phyloP scores from a whole-genome alignment of 2,888 invertebrate species.

The Notodonta ziczac region DNA sequence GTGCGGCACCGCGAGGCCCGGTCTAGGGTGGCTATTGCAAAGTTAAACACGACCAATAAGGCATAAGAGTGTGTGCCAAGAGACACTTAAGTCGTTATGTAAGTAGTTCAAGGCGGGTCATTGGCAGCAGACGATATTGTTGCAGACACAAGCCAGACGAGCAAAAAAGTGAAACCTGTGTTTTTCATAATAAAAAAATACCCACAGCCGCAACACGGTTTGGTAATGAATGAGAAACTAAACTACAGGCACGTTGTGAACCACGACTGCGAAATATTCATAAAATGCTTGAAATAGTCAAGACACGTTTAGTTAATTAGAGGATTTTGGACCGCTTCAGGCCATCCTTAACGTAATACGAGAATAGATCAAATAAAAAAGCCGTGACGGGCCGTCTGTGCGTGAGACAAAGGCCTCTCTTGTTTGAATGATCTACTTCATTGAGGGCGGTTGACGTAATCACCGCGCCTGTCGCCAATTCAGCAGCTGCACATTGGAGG shows the following conservation, averaged over 20 bases:
- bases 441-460: constrained; percentile 32
- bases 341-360: constrained; percentile 12
- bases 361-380: constrained; percentile 14
- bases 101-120: constrained; percentile 82
- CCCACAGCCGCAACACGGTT: constrained; percentile 29
- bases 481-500: constrained; percentile 1
- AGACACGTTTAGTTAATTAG: constrained; percentile 21
- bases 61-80: constrained; percentile 45
- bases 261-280: neutral
- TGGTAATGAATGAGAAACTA: constrained; percentile 41
- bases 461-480: constrained; percentile 12
- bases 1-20: constrained; percentile 39
- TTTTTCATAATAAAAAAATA: constrained; percentile 58
- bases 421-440: constrained; percentile 20
- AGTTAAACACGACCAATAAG: constrained; percentile 45
- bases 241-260: constrained; percentile 19
- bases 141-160: constrained; percentile 78
- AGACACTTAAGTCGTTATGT: constrained; percentile 59
- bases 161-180: constrained; percentile 81
- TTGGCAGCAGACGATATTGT: constrained; percentile 68
- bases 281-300: constrained; percentile 11
- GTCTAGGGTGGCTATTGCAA: constrained; percentile 38
- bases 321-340: constrained; percentile 24
- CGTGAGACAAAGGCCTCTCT: constrained; percentile 22
- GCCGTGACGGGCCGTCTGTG: constrained; percentile 3